Evolutionary conservation across 1,140 invertebrate species (phyloP).

Genomic region (Pseudachorutes palmiensis): DNA sequence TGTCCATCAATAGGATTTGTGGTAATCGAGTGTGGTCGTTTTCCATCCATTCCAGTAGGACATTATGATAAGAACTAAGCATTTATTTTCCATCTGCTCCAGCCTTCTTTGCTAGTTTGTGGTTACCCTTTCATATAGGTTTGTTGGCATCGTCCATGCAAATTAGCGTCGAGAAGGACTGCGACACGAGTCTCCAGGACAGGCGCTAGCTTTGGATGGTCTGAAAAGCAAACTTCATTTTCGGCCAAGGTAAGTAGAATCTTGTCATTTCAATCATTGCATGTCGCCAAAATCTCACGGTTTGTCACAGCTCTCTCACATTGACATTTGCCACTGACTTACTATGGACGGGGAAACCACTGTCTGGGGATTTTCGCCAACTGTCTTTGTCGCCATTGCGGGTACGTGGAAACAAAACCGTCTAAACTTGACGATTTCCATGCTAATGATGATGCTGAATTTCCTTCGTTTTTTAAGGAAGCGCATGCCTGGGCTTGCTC

Average conservation of each 20-base stretch:
- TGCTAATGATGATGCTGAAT: background rate
- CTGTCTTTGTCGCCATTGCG: slow-evolving; percentile 61
- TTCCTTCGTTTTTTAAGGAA: slow-evolving; percentile 33
- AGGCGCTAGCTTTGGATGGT: no score
- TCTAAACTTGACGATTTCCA: no score
- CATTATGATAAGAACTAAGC: no score
- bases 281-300: background rate
- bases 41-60: no score
- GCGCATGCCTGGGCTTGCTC: slow-evolving; percentile 21
- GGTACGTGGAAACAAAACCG: slow-evolving; percentile 45
- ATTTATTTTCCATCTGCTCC: no score
- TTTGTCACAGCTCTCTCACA: background rate
- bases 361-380: slow-evolving; percentile 61
- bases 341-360: slow-evolving; percentile 56
- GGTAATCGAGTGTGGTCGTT: no score
- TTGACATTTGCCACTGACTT: slow-evolving; percentile 44
- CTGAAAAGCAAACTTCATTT: slow-evolving; percentile 50
- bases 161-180: no score
- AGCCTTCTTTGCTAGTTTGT: no score
- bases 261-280: background rate
- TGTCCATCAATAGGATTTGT: no score
- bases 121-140: slow-evolving; percentile 10
- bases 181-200: no score
- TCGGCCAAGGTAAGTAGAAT: slow-evolving; percentile 42
- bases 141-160: slow-evolving; percentile 39